Percentiles rank a stretch among this genome's conserved stretches.
Evolutionary conservation across 2,113 vertebrate species (phyloP).

Genomic region (Greenwoodochromis staneri): DNA sequence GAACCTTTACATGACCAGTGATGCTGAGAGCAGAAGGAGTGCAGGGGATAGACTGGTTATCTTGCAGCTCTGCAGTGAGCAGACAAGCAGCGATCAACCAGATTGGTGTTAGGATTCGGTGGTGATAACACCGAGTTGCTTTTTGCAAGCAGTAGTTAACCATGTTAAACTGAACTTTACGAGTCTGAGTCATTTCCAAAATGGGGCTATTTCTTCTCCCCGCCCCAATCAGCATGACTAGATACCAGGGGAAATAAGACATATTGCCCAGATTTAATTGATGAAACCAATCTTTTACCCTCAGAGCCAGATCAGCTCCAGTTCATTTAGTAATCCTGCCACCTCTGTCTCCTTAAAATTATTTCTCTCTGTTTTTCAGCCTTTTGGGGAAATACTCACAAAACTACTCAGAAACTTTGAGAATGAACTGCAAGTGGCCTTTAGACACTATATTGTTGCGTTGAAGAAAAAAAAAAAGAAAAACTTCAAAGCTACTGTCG

Average conservation of each 20-base stretch:
- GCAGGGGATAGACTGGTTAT: not conserved
- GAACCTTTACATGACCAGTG: constrained; percentile 4
- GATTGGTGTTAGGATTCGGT: constrained; percentile 13
- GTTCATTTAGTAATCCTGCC: not conserved
- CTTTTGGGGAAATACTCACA: not conserved
- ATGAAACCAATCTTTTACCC: not conserved
- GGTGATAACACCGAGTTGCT: not conserved
- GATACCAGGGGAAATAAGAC: not conserved
- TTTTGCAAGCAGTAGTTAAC: not conserved
- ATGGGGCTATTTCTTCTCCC: not conserved
- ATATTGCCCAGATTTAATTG: not conserved
- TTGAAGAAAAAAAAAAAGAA: not conserved
- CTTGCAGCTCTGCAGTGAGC: not conserved
- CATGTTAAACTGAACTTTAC: not conserved
- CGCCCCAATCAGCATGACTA: not conserved
- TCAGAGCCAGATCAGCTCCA: not conserved
- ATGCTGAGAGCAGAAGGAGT: constrained; percentile 14
- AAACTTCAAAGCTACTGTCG: not conserved
- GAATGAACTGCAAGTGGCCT: not conserved
- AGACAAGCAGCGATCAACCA: not conserved
- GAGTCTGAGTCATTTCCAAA: not conserved
- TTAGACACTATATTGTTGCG: not conserved
- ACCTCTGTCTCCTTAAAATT: not conserved
- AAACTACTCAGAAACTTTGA: not conserved
- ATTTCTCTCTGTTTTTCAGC: not conserved